phyloP scores from a whole-genome alignment of 2,797 vertebrate species.

The Mus caroli region DNA sequence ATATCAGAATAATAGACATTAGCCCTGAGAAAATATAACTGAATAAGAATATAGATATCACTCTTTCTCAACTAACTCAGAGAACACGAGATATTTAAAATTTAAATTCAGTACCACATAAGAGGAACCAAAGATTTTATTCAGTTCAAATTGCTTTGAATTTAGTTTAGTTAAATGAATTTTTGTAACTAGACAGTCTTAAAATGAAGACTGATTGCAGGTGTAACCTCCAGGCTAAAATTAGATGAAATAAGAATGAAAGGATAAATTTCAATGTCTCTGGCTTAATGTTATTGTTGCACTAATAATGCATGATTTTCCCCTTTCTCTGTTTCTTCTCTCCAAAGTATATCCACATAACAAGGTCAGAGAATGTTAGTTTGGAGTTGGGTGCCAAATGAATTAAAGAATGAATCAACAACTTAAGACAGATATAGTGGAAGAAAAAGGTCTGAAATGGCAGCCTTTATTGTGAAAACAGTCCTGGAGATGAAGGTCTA shows the following conservation, averaged over 20 bases:
- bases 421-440: neutral
- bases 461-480: slow-evolving; percentile 8
- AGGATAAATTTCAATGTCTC: slow-evolving; percentile 59
- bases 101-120: slow-evolving; percentile 69
- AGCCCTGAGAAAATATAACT: slow-evolving; percentile 29
- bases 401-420: slow-evolving; percentile 50
- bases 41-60: slow-evolving; percentile 20
- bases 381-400: slow-evolving; percentile 29
- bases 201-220: slow-evolving; percentile 70
- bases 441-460: slow-evolving; percentile 20
- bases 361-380: slow-evolving; percentile 34
- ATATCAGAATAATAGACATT: slow-evolving; percentile 48
- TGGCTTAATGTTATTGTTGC: slow-evolving; percentile 41
- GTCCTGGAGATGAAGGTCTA: neutral
- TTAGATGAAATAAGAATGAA: slow-evolving; percentile 70
- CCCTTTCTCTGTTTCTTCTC: neutral
- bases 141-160: slow-evolving; percentile 67
- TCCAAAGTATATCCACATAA: slow-evolving; percentile 25
- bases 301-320: slow-evolving; percentile 24
- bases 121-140: slow-evolving; percentile 68
- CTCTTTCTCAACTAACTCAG: slow-evolving; percentile 51
- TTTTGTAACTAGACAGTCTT: slow-evolving; percentile 72
- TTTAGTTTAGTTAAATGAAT: slow-evolving; percentile 73
- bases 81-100: slow-evolving; percentile 57
- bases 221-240: slow-evolving; percentile 69